Conservation (phyloP, 1,140 invertebrate species). For the Battus philenor region DNA sequence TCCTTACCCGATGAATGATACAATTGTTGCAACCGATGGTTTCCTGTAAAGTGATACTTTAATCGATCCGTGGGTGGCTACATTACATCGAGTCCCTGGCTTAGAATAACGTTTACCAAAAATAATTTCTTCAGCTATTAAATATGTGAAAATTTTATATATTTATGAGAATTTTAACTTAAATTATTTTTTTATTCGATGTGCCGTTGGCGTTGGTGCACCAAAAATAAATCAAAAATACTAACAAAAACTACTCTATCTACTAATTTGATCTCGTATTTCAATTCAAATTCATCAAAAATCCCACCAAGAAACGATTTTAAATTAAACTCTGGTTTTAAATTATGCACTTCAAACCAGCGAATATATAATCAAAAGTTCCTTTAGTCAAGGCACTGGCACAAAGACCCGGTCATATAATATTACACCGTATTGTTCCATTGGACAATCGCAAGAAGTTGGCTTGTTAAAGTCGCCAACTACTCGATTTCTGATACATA, state of each 20-base stretch:
- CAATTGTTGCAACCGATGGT: conserved; percentile 50
- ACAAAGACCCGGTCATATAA: conserved; percentile 43
- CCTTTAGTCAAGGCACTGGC: conserved; percentile 27
- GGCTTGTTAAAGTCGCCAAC: conserved; percentile 45
- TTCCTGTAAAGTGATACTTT: conserved; percentile 63
- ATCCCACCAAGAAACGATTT: too few relatives aligned
- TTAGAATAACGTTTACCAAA: conserved; percentile 30
- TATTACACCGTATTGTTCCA: conserved; percentile 48
- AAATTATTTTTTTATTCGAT: too few relatives aligned
- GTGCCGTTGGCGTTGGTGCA: too few relatives aligned
- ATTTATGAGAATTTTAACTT: too few relatives aligned
- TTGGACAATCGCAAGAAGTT: conserved; percentile 55
- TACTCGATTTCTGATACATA: conserved; percentile 45
- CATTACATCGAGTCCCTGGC: conserved; percentile 45
- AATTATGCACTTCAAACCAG: conserved; percentile 20
- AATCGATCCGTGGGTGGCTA: conserved; percentile 49
- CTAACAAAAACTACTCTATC: too few relatives aligned
- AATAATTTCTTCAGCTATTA: too few relatives aligned
- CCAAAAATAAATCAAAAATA: too few relatives aligned
- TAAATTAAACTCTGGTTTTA: neutral
- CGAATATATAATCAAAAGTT: conserved; percentile 23
- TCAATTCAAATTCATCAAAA: too few relatives aligned
- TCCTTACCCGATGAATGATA: conserved; percentile 30
- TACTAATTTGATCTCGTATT: too few relatives aligned
- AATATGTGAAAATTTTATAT: too few relatives aligned